These are phyloP conservation scores for Esperia sulphurella DNA, from an alignment of 2,888 invertebrate genomes.

Conservation along the genomic window DNA sequence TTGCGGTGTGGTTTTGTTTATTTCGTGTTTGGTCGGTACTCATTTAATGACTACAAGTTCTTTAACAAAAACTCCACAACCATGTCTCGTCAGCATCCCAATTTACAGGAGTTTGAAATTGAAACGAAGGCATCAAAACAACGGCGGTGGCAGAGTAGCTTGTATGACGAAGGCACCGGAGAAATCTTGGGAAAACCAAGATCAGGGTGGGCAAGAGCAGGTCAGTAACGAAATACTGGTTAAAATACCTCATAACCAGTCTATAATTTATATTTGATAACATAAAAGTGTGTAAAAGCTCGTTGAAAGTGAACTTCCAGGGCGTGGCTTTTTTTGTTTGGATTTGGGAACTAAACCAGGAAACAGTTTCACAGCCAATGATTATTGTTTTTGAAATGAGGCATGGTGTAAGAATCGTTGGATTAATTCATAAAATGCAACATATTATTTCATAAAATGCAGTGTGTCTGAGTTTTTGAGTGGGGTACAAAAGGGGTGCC, in stretches of 20 bases:
- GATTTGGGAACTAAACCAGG: no score
- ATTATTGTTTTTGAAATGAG: no score
- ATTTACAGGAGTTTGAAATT: constrained; percentile 60
- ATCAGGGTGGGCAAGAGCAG: constrained; percentile 58
- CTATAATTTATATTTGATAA: background rate
- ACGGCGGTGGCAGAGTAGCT: constrained; percentile 32
- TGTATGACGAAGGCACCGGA: constrained; percentile 67
- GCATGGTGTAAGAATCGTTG: no score
- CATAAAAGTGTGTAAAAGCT: background rate
- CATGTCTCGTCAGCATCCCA: constrained; percentile 50
- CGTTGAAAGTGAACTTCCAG: background rate
- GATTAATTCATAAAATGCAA: no score
- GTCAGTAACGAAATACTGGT: constrained; percentile 42
- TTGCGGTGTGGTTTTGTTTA: constrained; percentile 17
- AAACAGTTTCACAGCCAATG: no score
- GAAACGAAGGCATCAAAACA: constrained; percentile 45
- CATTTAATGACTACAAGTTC: no score
- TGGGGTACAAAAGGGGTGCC: no score
- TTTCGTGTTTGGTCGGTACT: constrained; percentile 15
- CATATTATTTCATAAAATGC: no score
- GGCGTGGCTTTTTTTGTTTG: background rate
- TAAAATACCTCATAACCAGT: constrained; percentile 11
- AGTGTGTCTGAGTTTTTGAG: no score
- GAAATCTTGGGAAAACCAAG: constrained; percentile 67
- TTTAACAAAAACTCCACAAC: background rate